A percentile compares a stretch with the other conserved stretches of the same genome.
phyloP scores from a whole-genome alignment of 1,140 invertebrate species.

The Temnothorax curvispinosus region DNA sequence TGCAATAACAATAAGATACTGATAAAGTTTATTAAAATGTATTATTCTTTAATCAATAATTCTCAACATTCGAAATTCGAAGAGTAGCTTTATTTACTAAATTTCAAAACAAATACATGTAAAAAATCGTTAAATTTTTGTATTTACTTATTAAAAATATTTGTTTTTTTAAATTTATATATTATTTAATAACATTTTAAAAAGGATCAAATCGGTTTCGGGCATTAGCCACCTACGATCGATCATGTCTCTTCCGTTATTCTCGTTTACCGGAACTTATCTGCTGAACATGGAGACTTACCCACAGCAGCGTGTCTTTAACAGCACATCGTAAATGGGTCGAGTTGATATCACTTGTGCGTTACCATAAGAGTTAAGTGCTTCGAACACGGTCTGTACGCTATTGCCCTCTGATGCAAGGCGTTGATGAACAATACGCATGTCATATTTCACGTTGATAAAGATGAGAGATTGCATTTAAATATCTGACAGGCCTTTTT shows the following conservation, averaged over 20 bases:
- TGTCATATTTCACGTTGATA: neutral
- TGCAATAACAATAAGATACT: neutral
- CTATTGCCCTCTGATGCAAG: constrained; percentile 53
- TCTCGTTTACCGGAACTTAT: neutral
- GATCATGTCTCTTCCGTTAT: neutral
- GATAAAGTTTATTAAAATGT: neutral
- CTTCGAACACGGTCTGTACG: neutral
- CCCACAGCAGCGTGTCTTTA: neutral
- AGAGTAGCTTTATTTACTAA: neutral
- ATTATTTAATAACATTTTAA: neutral
- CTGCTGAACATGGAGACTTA: neutral
- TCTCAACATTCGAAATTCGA: neutral
- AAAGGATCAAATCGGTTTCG: neutral
- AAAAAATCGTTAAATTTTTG: neutral
- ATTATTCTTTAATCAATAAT: neutral
- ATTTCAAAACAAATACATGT: neutral
- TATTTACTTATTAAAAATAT: neutral
- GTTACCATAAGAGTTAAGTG: constrained; percentile 31
- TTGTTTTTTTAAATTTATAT: neutral
- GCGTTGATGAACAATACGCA: neutral
- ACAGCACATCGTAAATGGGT: neutral
- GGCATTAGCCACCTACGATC: neutral
- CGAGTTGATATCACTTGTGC: neutral
- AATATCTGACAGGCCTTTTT: neutral
- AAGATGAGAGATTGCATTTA: neutral